Evolutionary conservation across 2,113 vertebrate genomes (phyloP), one percentile per base, ranked within the genome.

Genomic region (Zapornia atra): DNA sequence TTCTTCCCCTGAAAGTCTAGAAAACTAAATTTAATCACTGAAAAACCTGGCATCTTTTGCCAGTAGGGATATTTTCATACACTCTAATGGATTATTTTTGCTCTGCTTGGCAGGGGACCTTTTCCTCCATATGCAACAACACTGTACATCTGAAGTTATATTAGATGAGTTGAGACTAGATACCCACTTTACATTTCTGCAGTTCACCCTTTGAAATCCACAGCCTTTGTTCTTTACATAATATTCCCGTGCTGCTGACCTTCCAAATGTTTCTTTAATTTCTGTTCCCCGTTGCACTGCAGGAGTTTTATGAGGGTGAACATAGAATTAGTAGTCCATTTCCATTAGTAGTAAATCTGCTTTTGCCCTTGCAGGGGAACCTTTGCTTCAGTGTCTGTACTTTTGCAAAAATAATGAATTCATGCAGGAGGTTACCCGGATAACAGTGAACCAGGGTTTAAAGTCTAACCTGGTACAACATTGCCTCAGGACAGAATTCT

Each of bases 271-370:
- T 96, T 96, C 96, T 97, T 97, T 97, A 97, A 98, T 98, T 98
- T 98, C 95, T 95, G 76, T 94, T 92, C 93, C 78, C 61, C 96
- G 80, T 88, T 92, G 66, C 93, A 97, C 82, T 90, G 79, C 38
- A 76, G 95, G 95, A 97, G 95, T 98, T 98, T 98, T 98, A 98
- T 96, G 97, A 97, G 96, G 93, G 71, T 92, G 95, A 98, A 96
- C 96, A 96, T 92, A 96, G 96, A 98, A 98, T 97, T 97, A 97
- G 96, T 97, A 98, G 95, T 93, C 92, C 86, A 96, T 97, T 98
- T 98, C 66, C 25, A 97, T 97, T 94, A 95, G 94, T 97, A 97
- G 78, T 98, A 98, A 98, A 98, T 98, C 96, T 98, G 82, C 50
- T 92, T 97, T 96, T 97, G 97, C 92, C 98, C 97, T 98, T 98